Evolutionary conservation across 2,888 invertebrate genomes (phyloP), one percentile per base, ranked within the genome.

Genomic region (Altica lythri): DNA sequence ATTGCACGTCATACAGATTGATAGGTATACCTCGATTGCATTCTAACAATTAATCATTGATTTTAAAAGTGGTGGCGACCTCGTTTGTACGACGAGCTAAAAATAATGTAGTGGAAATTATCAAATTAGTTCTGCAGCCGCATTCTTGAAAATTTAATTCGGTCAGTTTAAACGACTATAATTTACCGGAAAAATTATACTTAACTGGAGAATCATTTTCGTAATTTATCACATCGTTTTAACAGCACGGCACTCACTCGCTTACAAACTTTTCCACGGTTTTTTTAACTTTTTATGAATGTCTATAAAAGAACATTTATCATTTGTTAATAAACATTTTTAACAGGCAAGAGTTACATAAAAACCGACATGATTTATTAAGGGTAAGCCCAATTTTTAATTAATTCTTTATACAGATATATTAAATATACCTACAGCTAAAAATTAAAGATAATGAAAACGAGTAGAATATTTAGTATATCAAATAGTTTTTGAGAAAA

Each of bases 141-240:
- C 40, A 42, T 40, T 49, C 56, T 37, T 56, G 52, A 52, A 48
- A 55, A 48, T 52, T 51, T 52, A 56, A 56, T 56, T 56, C 43
- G 40, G 43, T 47, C 42, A 51, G 51, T 40, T 42, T 34, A 43
- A 47, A 43, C 32, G 42, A 18, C 48, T 32, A 52, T 52, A 56
- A 56, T 56, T 52, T 52, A 52, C 44, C 32, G 55, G 55, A 55
- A 48, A 51, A 55, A 47, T 52, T 48, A 37, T 44, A 47, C 44
- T 56, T 47, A 44, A 52, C 44, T 27, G 34, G 43, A 45, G 53
- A 53, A 51, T 52, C 49, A 37, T 38, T 30, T 48, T 8, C 19
- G 52, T 52, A 55, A 55, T 55, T 55, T 48, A 55, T 55, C 55
- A 55, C 16, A 16, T 34, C 16, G 14, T 5, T 12, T 32, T 14